phyloP scores from a whole-genome alignment of 2,888 invertebrate genomes.

The Gymnocheta viridis region DNA sequence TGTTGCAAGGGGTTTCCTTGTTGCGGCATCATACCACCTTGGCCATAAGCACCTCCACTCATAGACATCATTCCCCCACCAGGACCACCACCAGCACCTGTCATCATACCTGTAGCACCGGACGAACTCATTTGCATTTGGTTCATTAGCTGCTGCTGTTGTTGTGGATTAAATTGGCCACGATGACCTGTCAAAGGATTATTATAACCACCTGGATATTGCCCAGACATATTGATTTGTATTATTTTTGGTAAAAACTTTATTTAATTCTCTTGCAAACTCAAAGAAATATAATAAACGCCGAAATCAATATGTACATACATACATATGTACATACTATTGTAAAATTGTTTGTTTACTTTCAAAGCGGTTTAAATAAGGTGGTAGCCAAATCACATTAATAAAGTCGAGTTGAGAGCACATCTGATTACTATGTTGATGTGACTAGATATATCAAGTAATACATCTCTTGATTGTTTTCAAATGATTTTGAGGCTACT shows the following conservation, averaged over 20 bases:
- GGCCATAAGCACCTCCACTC: conserved; percentile 58
- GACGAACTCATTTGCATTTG: conserved; percentile 70
- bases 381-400: too few species aligned
- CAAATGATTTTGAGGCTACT: too few species aligned
- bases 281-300: background rate
- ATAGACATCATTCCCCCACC: conserved; percentile 66
- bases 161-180: conserved; percentile 74
- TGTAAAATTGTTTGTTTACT: too few species aligned
- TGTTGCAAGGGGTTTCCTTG: conserved; percentile 66
- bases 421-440: too few species aligned
- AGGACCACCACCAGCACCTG: conserved; percentile 43
- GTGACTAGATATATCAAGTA: too few species aligned
- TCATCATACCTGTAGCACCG: conserved; percentile 60
- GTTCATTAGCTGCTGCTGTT: conserved; percentile 74
- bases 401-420: too few species aligned
- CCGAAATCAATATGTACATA: too few species aligned
- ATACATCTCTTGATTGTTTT: too few species aligned
- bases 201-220: conserved; percentile 76
- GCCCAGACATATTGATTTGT: conserved; percentile 74
- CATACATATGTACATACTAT: too few species aligned
- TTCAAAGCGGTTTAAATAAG: too few species aligned
- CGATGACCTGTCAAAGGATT: conserved; percentile 76
- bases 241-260: background rate
- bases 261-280: background rate
- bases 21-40: conserved; percentile 50